phyloP scores from a whole-genome alignment of 1,140 invertebrate genomes.

The Meloidogyne floridensis region DNA sequence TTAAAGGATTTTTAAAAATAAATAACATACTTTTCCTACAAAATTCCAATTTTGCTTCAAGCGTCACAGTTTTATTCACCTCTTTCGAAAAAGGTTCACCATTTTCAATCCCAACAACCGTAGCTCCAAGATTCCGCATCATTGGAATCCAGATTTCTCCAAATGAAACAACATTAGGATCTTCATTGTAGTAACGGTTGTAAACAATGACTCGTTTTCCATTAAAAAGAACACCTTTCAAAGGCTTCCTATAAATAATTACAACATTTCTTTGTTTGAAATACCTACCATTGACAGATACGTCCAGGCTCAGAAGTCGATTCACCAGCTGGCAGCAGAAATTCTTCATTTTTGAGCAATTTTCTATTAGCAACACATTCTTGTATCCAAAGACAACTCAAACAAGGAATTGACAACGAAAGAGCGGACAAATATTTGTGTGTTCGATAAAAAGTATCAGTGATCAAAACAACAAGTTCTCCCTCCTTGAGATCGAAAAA shows the following conservation, averaged over 20 bases:
- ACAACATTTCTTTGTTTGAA: too few species aligned
- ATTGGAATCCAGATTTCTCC: constrained; percentile 55
- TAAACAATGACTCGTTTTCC: constrained; percentile 47
- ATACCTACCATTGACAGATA: constrained; percentile 28
- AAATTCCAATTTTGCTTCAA: constrained; percentile 23
- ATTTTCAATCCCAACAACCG: constrained; percentile 33
- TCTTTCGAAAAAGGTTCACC: constrained; percentile 14
- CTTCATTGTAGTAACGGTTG: constrained; percentile 26
- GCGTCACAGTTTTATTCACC: neutral
- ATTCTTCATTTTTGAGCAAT: constrained; percentile 47
- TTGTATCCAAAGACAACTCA: constrained; percentile 56
- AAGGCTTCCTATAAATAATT: constrained; percentile 38
- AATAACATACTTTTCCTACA: constrained; percentile 31
- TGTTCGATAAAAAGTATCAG: constrained; percentile 63
- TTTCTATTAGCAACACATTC: constrained; percentile 47
- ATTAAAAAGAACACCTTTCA: constrained; percentile 41
- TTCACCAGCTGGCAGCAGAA: constrained; percentile 58
- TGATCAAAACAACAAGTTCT: constrained; percentile 48
- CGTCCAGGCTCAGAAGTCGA: constrained; percentile 24
- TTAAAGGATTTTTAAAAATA: neutral
- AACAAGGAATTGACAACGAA: constrained; percentile 56
- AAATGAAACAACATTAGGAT: constrained; percentile 34
- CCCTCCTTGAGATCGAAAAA: constrained; percentile 33
- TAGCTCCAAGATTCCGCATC: constrained; percentile 50
- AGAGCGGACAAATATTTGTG: constrained; percentile 62